phyloP scores from a whole-genome alignment of 2,113 vertebrate genomes.

The Strix aluco region DNA sequence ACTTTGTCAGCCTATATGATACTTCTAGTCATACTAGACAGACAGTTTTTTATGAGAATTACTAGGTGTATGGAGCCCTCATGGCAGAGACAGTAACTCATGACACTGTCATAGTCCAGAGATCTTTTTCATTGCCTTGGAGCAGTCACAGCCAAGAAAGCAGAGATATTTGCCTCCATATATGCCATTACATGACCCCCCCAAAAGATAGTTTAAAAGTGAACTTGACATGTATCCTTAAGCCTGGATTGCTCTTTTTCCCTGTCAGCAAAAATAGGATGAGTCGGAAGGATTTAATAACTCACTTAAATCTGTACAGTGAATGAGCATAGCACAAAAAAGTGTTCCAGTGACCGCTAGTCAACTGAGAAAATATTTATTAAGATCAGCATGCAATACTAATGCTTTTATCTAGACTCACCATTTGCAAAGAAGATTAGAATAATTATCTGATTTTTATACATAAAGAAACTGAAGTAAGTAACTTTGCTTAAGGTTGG shows the following conservation, averaged over 20 bases:
- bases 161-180: neutral
- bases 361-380: neutral
- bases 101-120: neutral
- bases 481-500: neutral
- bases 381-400: neutral
- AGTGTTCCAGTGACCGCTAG: neutral
- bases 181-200: neutral
- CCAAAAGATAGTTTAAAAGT: neutral
- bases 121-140: neutral
- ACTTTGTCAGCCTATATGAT: neutral
- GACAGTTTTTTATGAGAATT: neutral
- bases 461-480: neutral
- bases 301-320: neutral
- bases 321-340: neutral
- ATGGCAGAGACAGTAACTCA: neutral
- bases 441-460: neutral
- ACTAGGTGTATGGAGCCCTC: neutral
- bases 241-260: neutral
- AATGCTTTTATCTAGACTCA: neutral
- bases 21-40: neutral
- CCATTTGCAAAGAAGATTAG: neutral
- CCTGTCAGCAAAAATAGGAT: neutral
- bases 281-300: neutral
- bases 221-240: neutral
- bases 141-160: neutral